Percentiles rank a stretch among this genome's conserved stretches.
Conservation (phyloP, 2,797 vertebrate species). For the Oryzias sinensis region DNA sequence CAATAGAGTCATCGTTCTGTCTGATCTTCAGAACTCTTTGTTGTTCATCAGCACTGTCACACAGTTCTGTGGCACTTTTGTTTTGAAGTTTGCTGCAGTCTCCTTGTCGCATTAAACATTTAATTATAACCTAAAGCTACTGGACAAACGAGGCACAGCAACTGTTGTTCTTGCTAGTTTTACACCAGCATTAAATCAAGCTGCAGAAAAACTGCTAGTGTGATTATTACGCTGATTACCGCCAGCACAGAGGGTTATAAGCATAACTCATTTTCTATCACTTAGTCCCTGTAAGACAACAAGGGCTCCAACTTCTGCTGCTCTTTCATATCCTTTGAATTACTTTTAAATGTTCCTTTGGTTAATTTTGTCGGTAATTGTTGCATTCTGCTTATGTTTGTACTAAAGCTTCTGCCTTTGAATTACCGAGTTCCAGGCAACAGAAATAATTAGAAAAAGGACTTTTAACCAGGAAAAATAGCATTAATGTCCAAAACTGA, state of each 20-base stretch:
- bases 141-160: conserved; percentile 24
- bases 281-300: conserved; percentile 24
- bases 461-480: conserved; percentile 33
- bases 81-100: conserved; percentile 26
- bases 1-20: neutral
- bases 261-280: conserved; percentile 38
- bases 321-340: conserved; percentile 42
- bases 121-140: conserved; percentile 39
- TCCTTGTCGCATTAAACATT: conserved; percentile 21
- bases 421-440: conserved; percentile 25
- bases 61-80: conserved; percentile 13
- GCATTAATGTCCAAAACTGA: conserved; percentile 35
- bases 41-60: conserved; percentile 8
- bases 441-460: conserved; percentile 41
- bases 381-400: conserved; percentile 20
- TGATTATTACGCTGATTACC: conserved; percentile 37
- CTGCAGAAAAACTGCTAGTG: conserved; percentile 27
- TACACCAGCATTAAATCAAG: conserved; percentile 27
- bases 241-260: conserved; percentile 24
- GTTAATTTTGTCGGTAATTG: conserved; percentile 48
- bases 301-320: conserved; percentile 36
- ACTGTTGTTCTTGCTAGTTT: conserved; percentile 13
- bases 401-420: conserved; percentile 16
- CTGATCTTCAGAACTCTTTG: neutral
- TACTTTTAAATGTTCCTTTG: conserved; percentile 46